Evolutionary conservation across 1,140 invertebrate genomes (phyloP), one percentile per base, ranked within the genome.

Genomic region (Heliconius congener): DNA sequence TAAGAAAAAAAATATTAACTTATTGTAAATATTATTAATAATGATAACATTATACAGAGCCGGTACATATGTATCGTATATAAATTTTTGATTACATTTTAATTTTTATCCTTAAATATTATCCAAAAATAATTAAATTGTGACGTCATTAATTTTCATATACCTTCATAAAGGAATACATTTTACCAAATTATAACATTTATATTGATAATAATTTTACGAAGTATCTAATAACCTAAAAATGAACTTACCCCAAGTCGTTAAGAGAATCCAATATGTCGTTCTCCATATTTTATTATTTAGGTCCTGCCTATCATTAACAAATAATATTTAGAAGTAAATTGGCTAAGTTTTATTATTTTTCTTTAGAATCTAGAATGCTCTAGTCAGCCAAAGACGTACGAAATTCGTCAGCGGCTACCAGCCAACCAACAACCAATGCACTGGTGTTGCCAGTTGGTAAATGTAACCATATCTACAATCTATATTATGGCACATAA

Each of bases 191-290:
- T 66, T 11, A 16, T 66, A 30, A 16, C 13, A 66, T 30, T 66
- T 66, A 30, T 27, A 30, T 16, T 27, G 4, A 27, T 18, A 27
- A 4, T 30, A 66, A 66, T 66, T 30, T 27, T 66, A 66, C 60
- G 27, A 30, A 30, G 27, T 66, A 66, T 66, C 30, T 66, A 0
- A 66, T 80, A 72, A 72, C 71, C 71, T 72, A 39, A 37, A 72
- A 72, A 72, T n/a, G 87, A 13, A 66, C 91, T 91, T 86, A 94
- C 93, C 91, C 91, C 70, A 94, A 86, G 81, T 94, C 91, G 73
- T 87, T 92, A 16, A 94, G 85, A 5, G 89, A 90, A 74, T 94
- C 93, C 60, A 94, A 86, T 75, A 94, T 93, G 78, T 94, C 93
- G 85, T 93, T 93, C 83, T 94, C 93, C 93, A 94, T 94, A 8